These are phyloP conservation scores for Zaprionus tsacasi DNA, from an alignment of 1,140 invertebrate species.

Conservation along the genomic window DNA sequence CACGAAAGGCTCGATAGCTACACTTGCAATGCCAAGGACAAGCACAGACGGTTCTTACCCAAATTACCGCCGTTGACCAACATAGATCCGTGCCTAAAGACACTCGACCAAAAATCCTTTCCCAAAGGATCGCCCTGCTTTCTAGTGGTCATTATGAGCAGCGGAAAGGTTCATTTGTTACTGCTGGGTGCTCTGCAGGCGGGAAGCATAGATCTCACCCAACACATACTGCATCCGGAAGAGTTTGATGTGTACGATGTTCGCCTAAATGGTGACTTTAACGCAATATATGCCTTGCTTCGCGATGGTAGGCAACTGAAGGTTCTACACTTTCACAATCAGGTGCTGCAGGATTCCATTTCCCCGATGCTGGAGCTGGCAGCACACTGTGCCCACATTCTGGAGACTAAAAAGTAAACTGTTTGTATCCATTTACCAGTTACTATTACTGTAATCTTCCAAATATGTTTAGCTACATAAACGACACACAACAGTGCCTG, in stretches of 20 bases:
- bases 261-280: conserved; percentile 87
- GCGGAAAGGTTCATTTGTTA: conserved; percentile 90
- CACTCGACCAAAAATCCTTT: conserved; percentile 86
- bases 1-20: conserved; percentile 59
- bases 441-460: not conserved
- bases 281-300: conserved; percentile 86
- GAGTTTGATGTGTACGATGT: conserved; percentile 87
- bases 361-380: conserved; percentile 89
- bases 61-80: conserved; percentile 68
- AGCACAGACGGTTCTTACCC: conserved; percentile 61
- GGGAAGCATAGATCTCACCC: conserved; percentile 88
- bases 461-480: conserved; percentile 86
- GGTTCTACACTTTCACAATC: conserved; percentile 87
- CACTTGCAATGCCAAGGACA: conserved; percentile 65
- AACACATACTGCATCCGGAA: conserved; percentile 85
- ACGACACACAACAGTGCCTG: conserved; percentile 92
- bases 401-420: conserved; percentile 86
- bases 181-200: conserved; percentile 94
- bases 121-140: conserved; percentile 91
- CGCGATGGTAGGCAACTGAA: conserved; percentile 85
- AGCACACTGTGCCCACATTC: conserved; percentile 89
- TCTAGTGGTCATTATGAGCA: conserved; percentile 90
- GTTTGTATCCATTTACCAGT: not conserved
- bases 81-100: conserved; percentile 70
- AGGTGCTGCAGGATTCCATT: conserved; percentile 87